Base-by-base conservation (phyloP, 2,113 vertebrate species). In the Megaceryle maxima region DNA sequence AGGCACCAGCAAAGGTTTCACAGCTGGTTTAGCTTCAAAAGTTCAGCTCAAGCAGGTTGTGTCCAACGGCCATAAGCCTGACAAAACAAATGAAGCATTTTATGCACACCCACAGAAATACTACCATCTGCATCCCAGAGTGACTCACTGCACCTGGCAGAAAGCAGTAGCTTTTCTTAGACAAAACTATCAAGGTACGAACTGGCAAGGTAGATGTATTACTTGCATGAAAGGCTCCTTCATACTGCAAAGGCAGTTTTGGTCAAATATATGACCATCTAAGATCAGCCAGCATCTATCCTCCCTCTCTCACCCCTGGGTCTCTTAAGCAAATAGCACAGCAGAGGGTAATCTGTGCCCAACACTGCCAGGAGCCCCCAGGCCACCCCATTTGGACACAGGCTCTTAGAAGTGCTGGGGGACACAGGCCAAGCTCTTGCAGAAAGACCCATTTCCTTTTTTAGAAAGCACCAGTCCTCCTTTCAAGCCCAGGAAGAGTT, bases 251-350 rank as follows among this genome's bases (percentile, higher is more conserved):
- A 5, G 33, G 31, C 73, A 14, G 13, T 4, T 69, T 29, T 35
- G 37, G 16, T 13, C 64, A 41, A 31, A 16, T 33, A 6, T 10
- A 18, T 11, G 48, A 29, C 41, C 37, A 26, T 0, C 0, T 6
- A 16, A 2, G 24, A 51, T 44, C 79, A 13, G 26, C 22, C 28
- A 13, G 68, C 51, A 72, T 43, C 29, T 22, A 8, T n/a, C 59
- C 44, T 44, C 44, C 46, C 44, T 50, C 39, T 33, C 44, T 41
- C 9, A 31, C 11, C 2, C 16, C 60, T 2, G 1, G 29, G 11
- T 19, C 24, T 33, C 50, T 33, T 1, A 16, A 1, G 0, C 19
- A 59, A 55, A 24, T 44, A 46, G 37, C 28, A 16, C 51, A 59
- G 51, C 37, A 55, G 3, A 1, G 26, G 29, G 35, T 43, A 20